phyloP scores from a whole-genome alignment of 2,888 invertebrate species.

The Pecten maximus region DNA sequence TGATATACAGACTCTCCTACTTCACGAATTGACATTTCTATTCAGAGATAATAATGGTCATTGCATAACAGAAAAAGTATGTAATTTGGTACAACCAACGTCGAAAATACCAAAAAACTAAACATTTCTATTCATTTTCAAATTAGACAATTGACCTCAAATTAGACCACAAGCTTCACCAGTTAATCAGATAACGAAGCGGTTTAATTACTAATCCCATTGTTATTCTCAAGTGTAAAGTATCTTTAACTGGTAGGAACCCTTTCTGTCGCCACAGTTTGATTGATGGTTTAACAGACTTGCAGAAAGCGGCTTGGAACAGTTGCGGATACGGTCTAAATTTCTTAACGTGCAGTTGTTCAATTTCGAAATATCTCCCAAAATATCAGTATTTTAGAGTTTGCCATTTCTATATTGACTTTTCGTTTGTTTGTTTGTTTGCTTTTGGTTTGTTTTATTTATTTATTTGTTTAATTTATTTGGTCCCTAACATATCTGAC shows the following conservation, averaged over 20 bases:
- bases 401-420: too few relatives aligned
- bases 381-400: too few relatives aligned
- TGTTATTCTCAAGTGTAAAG: not conserved
- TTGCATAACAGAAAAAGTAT: not conserved
- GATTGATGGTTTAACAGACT: not conserved
- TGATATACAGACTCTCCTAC: too few relatives aligned
- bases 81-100: not conserved
- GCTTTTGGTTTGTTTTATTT: too few relatives aligned
- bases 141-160: not conserved
- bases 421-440: too few relatives aligned
- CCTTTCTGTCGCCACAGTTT: not conserved
- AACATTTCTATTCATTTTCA: not conserved
- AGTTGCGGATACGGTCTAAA: not conserved
- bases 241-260: not conserved
- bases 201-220: not conserved
- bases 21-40: too few relatives aligned
- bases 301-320: not conserved
- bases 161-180: not conserved
- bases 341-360: not conserved
- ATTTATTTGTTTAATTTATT: too few relatives aligned
- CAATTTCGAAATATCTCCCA: not conserved
- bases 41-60: too few relatives aligned
- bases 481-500: too few relatives aligned
- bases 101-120: not conserved
- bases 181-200: not conserved